phyloP scores from a whole-genome alignment of 2,888 invertebrate species.

The Electrophaes corylata region DNA sequence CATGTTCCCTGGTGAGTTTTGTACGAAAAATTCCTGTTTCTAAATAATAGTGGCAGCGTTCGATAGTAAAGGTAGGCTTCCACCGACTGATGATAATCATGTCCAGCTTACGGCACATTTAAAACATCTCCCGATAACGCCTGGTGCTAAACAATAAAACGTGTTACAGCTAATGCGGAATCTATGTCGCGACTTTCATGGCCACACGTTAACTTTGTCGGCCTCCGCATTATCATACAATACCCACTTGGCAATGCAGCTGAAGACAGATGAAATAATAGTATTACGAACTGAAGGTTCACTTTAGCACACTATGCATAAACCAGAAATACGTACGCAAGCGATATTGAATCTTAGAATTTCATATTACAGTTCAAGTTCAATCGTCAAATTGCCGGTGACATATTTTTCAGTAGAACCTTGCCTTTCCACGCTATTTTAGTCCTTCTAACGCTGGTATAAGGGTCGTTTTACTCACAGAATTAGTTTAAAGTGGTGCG shows the following conservation, averaged over 20 bases:
- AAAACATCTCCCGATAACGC: conserved; percentile 21
- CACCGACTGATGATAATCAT: not conserved
- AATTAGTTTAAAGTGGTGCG: conserved; percentile 2
- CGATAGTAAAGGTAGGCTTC: not conserved
- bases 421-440: not conserved
- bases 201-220: conserved; percentile 76
- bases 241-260: conserved; percentile 75
- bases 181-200: conserved; percentile 54
- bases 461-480: not conserved
- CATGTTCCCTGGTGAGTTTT: too few species aligned
- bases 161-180: conserved; percentile 37
- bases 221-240: conserved; percentile 81
- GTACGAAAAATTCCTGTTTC: too few species aligned
- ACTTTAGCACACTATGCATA: not conserved
- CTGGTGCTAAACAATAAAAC: conserved; percentile 24
- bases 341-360: conserved; percentile 3
- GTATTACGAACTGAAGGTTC: conserved; percentile 12
- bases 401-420: not conserved
- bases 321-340: not conserved
- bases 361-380: not conserved
- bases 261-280: conserved; percentile 65
- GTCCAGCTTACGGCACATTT: not conserved
- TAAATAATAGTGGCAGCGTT: not conserved
- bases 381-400: not conserved
- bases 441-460: not conserved